Percentiles rank a stretch among this genome's conserved stretches.
These are phyloP conservation scores for Iphiclides podalirius DNA, from an alignment of 2,888 invertebrate genomes.

Conservation along the genomic window DNA sequence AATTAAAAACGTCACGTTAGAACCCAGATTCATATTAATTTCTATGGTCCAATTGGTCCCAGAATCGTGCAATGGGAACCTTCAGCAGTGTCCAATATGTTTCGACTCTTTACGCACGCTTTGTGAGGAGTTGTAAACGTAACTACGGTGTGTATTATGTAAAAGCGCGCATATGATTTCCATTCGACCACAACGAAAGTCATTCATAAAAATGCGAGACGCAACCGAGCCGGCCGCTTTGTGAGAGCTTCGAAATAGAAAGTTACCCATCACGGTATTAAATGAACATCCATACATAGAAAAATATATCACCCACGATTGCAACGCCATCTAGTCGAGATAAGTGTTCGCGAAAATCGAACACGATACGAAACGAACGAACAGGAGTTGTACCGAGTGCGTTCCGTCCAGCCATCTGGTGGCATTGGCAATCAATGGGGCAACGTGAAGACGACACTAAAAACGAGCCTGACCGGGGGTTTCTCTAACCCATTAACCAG, in stretches of 20 bases:
- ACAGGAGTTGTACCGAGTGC: not conserved
- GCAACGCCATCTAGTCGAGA: not conserved
- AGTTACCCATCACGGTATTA: conserved; percentile 8
- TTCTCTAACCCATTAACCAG: conserved; percentile 74
- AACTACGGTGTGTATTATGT: conserved; percentile 4
- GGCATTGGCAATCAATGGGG: too few relatives aligned
- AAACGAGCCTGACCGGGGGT: conserved; percentile 35
- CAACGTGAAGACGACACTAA: conserved; percentile 54
- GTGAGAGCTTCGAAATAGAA: conserved; percentile 20
- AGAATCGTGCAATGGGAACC: too few relatives aligned
- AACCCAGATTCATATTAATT: too few relatives aligned
- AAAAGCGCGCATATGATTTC: not conserved
- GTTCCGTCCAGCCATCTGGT: not conserved
- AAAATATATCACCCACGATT: too few relatives aligned
- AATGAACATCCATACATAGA: not conserved
- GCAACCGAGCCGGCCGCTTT: not conserved
- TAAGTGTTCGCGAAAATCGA: not conserved
- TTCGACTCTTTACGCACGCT: too few relatives aligned
- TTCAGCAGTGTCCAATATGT: too few relatives aligned
- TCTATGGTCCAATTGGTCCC: too few relatives aligned
- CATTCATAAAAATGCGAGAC: conserved; percentile 1
- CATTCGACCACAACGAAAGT: not conserved
- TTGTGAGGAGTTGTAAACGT: too few relatives aligned
- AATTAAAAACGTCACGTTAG: too few relatives aligned
- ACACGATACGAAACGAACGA: not conserved